Base-by-base conservation (phyloP, 2,888 invertebrate genomes). In the Carcina quercana region DNA sequence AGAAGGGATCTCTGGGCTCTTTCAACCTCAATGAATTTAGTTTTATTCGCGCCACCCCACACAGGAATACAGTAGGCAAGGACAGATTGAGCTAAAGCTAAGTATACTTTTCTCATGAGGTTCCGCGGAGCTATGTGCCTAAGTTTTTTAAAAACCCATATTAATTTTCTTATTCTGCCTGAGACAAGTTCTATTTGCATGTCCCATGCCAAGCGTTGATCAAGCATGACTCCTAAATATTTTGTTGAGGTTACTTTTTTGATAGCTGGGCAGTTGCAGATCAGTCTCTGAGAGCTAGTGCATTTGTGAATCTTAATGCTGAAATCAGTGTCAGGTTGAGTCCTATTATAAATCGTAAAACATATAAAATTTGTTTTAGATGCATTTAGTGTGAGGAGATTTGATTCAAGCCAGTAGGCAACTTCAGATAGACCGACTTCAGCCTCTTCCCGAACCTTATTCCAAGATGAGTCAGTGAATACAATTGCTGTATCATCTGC, bases 341-440 rank as follows among this genome's bases (percentile, higher is more conserved):
- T 19, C 8, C 14, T 28, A 83, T 82, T 20, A 68, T 64, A 88
- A 88, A 68, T 0, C 20, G 32, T 32, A 29, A 37, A 11, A 11
- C 25, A 37, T 11, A 22, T 25, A 13, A 15, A 27, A 6, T 27
- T 27, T 10, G 27, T 15, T 27, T 25, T 22, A 10, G 15, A 17
- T 13, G 17, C 25, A 24, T 33, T 33, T 28, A 33, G n/a, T 11
- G 19, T 37, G 1, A 37, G 14, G 1, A 37, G 21, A 12, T 34
- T 38, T 11, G 2, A 3, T n/a, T 30, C 12, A 1, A 38, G 29
- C 34, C 32, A 38, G 4, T 4, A 1, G 22, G 27, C 10, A 14
- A 38, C 15, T 12, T 22, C 3, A 8, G 15, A 5, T 7, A 38
- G 26, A 2, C 29, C 34, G 6, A 7, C 8, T 26, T 38, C 38